These are phyloP conservation scores for Chaetodon trifasciatus DNA, from an alignment of 2,797 vertebrate species.

Conservation along the genomic window DNA sequence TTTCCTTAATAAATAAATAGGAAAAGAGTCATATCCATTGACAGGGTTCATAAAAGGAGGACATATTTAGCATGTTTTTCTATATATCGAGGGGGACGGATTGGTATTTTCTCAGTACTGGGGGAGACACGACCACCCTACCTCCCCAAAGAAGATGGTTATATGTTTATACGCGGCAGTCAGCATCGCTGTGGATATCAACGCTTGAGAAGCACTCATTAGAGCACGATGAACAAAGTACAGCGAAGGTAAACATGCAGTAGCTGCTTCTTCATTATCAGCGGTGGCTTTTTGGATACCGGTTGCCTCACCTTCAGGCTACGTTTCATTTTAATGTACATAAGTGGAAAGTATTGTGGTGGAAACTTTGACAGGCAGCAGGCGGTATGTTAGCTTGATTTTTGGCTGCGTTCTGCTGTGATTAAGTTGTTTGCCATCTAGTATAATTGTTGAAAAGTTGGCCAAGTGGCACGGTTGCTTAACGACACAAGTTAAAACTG, in stretches of 20 bases:
- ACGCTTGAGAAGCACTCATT: not conserved
- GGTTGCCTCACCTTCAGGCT: not conserved
- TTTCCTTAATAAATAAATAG: too few species aligned
- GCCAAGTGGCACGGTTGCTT: not conserved
- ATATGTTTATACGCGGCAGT: not conserved
- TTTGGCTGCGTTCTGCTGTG: not conserved
- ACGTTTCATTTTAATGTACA: not conserved
- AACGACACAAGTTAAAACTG: not conserved
- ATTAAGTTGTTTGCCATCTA: constrained; percentile 1
- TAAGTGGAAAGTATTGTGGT: constrained; percentile 2
- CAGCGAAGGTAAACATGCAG: not conserved
- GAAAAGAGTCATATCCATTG: too few species aligned
- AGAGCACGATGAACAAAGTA: not conserved
- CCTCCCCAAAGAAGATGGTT: too few species aligned
- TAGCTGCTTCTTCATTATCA: not conserved
- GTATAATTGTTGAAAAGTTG: constrained; percentile 1
- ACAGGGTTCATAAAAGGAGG: too few species aligned
- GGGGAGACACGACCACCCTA: too few species aligned
- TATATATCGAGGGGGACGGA: too few species aligned
- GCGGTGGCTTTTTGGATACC: constrained; percentile 3
- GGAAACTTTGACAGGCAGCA: not conserved
- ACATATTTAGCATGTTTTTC: too few species aligned
- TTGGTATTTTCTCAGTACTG: too few species aligned
- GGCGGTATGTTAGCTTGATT: not conserved
- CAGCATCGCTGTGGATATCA: not conserved